Base-by-base conservation (phyloP, 1,140 invertebrate species). In the Drosophila kanapiae region DNA sequence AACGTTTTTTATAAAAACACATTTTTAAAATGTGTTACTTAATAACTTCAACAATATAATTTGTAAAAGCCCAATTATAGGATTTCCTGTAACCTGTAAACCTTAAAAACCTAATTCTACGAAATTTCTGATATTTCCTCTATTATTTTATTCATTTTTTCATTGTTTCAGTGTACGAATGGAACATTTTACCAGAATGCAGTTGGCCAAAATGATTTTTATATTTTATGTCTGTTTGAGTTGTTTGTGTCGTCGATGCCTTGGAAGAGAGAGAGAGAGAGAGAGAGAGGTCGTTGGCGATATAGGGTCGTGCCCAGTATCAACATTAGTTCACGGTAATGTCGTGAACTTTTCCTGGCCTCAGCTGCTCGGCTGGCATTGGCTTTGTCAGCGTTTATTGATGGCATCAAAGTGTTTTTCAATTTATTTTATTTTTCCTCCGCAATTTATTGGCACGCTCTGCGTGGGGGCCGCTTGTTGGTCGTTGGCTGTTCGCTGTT, bases 401-500 rank as follows among this genome's bases (percentile, higher is more conserved):
- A 90, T 88, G 85, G 81, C 85, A 69, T 84, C 84, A 85, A 88
- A 90, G 87, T 90, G 84, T 85, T 88, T 88, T 88, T 88, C 84
- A 90, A 88, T 88, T 88, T 88, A 88, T 88, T 88, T 88, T 86
- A 83, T 87, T 82, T 82, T 80, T 53, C 56, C 18, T 42, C 57
- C 33, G 54, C 74, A 90, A 88, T 88, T 88, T 90, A 88, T 88
- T 86, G 84, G 75, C 78, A 72, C 64, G 68, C 57, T 74, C 74
- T 84, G 35, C 67, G 45, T 68, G 78, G 75, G 70, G 69, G 38
- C 35, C 49, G 49, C 29, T 18, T 18, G n/a, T 8, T 53, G 49
- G 29, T 38, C 53, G 13, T 38, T 38, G 33, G 18, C 18, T 38
- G n/a, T 16, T 33, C 29, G 29, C 29, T 51, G n/a, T 56, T 54